Evolutionary conservation across 2,888 invertebrate species (phyloP).

Genomic region (Ochropleura plecta): DNA sequence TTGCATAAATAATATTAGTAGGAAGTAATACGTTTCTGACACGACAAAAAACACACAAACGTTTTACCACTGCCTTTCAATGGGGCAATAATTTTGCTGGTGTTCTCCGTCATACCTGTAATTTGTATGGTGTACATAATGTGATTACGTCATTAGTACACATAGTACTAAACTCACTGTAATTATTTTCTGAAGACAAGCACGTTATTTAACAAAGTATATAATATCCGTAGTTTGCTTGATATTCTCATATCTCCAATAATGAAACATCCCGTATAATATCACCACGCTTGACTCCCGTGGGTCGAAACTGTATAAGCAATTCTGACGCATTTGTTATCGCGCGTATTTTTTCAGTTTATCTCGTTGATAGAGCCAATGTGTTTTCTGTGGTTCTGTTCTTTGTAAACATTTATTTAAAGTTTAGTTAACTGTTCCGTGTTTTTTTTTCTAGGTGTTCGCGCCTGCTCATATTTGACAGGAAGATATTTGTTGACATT

Average conservation of each 20-base stretch:
- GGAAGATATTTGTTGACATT: too few species aligned
- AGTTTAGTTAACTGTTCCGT: not conserved
- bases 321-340: conserved; percentile 68
- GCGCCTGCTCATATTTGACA: too few species aligned
- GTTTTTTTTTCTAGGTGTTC: not conserved
- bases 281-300: conserved; percentile 74
- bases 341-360: conserved; percentile 59
- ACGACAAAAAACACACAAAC: not conserved
- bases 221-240: not conserved
- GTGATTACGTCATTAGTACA: not conserved
- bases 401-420: conserved; percentile 34
- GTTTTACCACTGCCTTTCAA: not conserved
- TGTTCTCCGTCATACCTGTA: not conserved
- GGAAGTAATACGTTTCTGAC: too few species aligned
- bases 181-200: not conserved
- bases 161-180: too few species aligned
- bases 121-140: not conserved
- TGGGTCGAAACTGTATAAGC: conserved; percentile 67
- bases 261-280: conserved; percentile 68
- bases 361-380: conserved; percentile 32
- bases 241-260: not conserved
- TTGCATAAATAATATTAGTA: too few species aligned
- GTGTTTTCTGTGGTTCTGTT: conserved; percentile 13
- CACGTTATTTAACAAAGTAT: not conserved
- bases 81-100: not conserved